Conservation (phyloP, 2,888 invertebrate species). For the Dione juno region DNA sequence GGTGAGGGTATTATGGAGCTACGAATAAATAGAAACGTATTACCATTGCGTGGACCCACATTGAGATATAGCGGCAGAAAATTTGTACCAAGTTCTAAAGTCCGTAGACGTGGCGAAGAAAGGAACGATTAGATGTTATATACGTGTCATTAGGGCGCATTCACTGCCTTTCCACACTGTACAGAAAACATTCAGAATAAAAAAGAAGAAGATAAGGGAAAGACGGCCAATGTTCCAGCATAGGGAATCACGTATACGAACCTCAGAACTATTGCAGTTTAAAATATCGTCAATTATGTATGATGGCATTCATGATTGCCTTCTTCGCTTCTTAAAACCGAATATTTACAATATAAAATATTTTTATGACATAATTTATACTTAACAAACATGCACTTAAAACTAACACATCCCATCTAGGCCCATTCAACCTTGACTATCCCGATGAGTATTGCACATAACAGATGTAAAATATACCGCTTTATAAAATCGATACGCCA, state of each 20-base stretch:
- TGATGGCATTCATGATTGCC: slow-evolving; percentile 26
- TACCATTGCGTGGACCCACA: slow-evolving; percentile 38
- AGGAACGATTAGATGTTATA: neutral
- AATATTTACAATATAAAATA: slow-evolving; percentile 58
- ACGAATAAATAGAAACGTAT: slow-evolving; percentile 4
- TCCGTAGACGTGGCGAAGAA: slow-evolving; percentile 26
- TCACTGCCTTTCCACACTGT: slow-evolving; percentile 5
- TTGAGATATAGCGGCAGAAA: slow-evolving; percentile 30
- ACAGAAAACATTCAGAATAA: neutral
- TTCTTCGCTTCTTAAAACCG: slow-evolving; percentile 40
- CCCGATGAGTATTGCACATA: slow-evolving; percentile 80
- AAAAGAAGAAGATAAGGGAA: neutral
- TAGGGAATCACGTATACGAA: slow-evolving; percentile 11
- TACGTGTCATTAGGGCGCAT: neutral
- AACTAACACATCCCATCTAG: slow-evolving; percentile 63
- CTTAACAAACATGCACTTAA: slow-evolving; percentile 64
- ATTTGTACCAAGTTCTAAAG: slow-evolving; percentile 24
- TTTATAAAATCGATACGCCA: slow-evolving; percentile 45
- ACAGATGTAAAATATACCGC: slow-evolving; percentile 48
- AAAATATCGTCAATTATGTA: slow-evolving; percentile 24
- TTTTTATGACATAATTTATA: slow-evolving; percentile 49
- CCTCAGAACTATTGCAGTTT: slow-evolving; percentile 19
- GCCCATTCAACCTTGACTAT: slow-evolving; percentile 64
- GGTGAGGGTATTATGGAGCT: neutral
- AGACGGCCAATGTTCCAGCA: slow-evolving; percentile 1